Evolutionary conservation across 1,140 invertebrate species (phyloP).

Genomic region (Anoplophora glabripennis): DNA sequence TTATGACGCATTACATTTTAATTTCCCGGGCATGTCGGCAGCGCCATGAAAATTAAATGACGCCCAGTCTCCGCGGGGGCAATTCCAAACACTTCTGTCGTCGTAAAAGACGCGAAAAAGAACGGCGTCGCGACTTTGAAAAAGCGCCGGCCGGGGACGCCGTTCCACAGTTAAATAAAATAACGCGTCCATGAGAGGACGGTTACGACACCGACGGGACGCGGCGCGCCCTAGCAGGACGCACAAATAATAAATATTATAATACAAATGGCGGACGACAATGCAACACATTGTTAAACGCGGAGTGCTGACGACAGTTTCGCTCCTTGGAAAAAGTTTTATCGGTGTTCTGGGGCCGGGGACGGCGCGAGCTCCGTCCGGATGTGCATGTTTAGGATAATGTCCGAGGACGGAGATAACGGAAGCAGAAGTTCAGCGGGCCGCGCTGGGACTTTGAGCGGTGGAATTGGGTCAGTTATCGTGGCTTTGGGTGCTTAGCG

Average conservation of each 20-base stretch:
- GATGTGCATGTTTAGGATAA: conserved; percentile 32
- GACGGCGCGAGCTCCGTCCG: conserved; percentile 6
- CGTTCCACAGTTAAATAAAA: conserved; percentile 46
- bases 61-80: conserved; percentile 41
- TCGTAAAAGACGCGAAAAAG: conserved; percentile 45
- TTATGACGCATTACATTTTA: conserved; percentile 44
- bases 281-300: conserved; percentile 48
- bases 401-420: conserved; percentile 18
- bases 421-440: no score
- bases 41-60: conserved; percentile 49
- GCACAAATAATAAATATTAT: conserved; percentile 51
- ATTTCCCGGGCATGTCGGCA: conserved; percentile 28
- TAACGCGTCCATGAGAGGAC: conserved; percentile 44
- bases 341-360: conserved; percentile 37
- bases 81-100: conserved; percentile 50
- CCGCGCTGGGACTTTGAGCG: no score
- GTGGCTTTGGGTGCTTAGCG: no score
- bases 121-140: conserved; percentile 41
- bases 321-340: conserved; percentile 49
- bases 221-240: conserved; percentile 41
- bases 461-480: no score
- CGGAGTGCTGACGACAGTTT: conserved; percentile 46
- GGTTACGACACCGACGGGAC: conserved; percentile 43
- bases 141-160: conserved; percentile 44
- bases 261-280: conserved; percentile 42